phyloP scores from a whole-genome alignment of 2,113 vertebrate genomes.

The Dissostichus mawsoni region DNA sequence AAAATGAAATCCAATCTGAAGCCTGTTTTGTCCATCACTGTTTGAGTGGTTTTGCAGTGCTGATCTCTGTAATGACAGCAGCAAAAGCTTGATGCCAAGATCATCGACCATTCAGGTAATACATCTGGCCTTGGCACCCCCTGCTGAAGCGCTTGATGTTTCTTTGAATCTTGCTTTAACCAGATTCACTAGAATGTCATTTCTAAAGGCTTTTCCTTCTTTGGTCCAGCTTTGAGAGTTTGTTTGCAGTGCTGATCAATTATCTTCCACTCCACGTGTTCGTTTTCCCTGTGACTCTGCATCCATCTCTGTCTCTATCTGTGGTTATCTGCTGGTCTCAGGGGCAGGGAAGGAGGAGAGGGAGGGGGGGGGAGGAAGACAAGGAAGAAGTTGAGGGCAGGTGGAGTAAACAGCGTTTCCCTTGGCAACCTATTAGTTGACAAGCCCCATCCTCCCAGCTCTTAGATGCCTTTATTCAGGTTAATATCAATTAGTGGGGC shows the following conservation, averaged over 20 bases:
- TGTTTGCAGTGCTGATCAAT: slow-evolving; percentile 8
- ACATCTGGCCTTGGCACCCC: no score
- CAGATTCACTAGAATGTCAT: not conserved
- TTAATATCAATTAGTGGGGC: slow-evolving; percentile 63
- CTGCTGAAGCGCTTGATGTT: no score
- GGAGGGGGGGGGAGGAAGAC: not conserved
- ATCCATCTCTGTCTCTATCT: slow-evolving; percentile 28
- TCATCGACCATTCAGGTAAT: no score
- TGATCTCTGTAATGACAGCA: no score
- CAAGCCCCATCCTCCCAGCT: slow-evolving; percentile 9
- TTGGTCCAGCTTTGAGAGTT: not conserved
- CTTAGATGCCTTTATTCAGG: slow-evolving; percentile 57
- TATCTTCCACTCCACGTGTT: slow-evolving; percentile 31
- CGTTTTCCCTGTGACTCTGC: slow-evolving; percentile 39
- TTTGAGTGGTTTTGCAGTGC: no score
- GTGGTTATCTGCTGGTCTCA: no score
- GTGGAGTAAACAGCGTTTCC: slow-evolving; percentile 22
- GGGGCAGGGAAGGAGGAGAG: not conserved
- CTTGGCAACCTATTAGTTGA: slow-evolving; percentile 70
- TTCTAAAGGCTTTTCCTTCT: not conserved
- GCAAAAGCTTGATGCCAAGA: no score
- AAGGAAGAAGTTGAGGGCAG: not conserved
- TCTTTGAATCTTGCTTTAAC: no score
- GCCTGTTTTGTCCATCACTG: no score
- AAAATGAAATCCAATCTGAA: no score